Evolutionary conservation across 2,888 invertebrate species (phyloP).

Genomic region (Entomobrya multifasciata): DNA sequence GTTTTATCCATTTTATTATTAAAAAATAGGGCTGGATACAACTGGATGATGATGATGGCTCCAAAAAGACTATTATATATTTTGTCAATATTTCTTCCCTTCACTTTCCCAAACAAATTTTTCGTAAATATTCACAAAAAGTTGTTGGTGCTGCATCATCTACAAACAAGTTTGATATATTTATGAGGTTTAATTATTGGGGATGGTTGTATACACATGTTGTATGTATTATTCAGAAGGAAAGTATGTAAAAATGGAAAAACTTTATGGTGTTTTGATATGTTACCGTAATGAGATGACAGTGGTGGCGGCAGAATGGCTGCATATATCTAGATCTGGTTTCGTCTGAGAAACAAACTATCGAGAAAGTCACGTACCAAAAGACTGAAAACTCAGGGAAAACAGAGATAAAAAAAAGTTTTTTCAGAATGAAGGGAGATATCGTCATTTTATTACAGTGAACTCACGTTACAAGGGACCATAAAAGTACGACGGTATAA

Average conservation of each 20-base stretch:
- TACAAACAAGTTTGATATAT: too few relatives aligned
- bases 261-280: background rate
- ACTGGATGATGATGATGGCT: background rate
- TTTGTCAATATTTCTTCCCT: too few relatives aligned
- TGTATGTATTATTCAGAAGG: too few relatives aligned
- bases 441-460: background rate
- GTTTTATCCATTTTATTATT: background rate
- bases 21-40: background rate
- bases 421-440: background rate
- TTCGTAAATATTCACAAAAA: too few relatives aligned
- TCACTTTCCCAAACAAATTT: too few relatives aligned
- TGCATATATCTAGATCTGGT: too few relatives aligned
- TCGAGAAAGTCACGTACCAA: slow-evolving; percentile 16
- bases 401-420: background rate
- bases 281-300: too few relatives aligned
- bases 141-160: too few relatives aligned
- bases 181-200: too few relatives aligned
- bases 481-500: background rate
- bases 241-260: background rate
- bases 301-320: too few relatives aligned
- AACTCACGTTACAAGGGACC: background rate
- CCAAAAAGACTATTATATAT: too few relatives aligned
- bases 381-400: background rate
- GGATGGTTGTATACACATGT: too few relatives aligned
- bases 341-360: slow-evolving; percentile 28